Evolutionary conservation across 2,113 vertebrate species (phyloP).

Genomic region (Mohoua ochrocephala): DNA sequence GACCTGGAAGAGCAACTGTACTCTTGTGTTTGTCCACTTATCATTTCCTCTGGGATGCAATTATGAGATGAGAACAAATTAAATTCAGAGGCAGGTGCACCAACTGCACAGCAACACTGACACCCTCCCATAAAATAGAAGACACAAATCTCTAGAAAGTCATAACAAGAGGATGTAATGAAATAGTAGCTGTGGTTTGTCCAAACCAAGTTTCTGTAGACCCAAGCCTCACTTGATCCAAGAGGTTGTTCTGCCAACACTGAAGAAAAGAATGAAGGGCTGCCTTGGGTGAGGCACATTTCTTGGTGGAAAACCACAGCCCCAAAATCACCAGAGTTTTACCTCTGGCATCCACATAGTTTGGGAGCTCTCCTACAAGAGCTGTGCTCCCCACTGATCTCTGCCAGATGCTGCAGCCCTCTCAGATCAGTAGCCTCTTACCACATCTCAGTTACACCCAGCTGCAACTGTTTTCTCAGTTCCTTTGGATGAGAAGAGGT

Average conservation of each 20-base stretch:
- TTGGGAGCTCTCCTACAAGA: not conserved
- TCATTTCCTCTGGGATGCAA: not conserved
- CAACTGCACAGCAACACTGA: not conserved
- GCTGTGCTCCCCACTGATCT: not conserved
- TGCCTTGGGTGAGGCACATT: not conserved
- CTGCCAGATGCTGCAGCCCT: not conserved
- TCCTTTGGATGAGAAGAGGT: not conserved
- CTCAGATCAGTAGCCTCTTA: not conserved
- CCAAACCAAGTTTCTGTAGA: not conserved
- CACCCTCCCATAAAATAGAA: not conserved
- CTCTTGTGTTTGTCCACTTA: not conserved
- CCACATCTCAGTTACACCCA: not conserved
- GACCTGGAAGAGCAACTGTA: not conserved
- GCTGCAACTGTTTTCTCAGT: not conserved
- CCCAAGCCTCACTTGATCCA: not conserved
- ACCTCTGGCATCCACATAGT: not conserved
- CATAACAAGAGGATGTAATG: rapidly evolving
- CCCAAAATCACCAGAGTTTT: not conserved
- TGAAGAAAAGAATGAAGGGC: not conserved
- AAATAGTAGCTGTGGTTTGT: not conserved
- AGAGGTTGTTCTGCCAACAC: not conserved
- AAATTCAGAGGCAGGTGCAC: not conserved
- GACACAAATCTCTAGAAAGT: not conserved
- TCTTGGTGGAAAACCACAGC: not conserved
- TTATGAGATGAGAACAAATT: not conserved